These are phyloP conservation scores for Ceratoteleas bidentatus DNA, from an alignment of 1,140 invertebrate genomes.

Conservation along the genomic window DNA sequence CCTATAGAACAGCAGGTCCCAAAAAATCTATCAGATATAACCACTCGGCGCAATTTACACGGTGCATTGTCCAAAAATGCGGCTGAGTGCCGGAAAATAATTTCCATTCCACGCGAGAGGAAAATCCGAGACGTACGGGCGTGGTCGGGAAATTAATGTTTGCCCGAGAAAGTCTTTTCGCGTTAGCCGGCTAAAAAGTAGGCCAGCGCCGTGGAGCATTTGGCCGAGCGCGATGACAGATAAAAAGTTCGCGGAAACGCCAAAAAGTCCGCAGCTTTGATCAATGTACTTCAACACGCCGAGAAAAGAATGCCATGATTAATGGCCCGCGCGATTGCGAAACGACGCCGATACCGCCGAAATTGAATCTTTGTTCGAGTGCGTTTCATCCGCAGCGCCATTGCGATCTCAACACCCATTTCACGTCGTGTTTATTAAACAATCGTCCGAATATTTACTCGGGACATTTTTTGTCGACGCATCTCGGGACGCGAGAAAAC, in stretches of 20 bases:
- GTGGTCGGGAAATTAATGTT: slow-evolving; percentile 63
- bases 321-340: slow-evolving; percentile 39
- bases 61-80: slow-evolving; percentile 37
- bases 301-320: slow-evolving; percentile 59
- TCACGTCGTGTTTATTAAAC: neutral
- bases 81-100: slow-evolving; percentile 51
- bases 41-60: slow-evolving; percentile 28
- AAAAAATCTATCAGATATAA: slow-evolving; percentile 41
- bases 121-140: slow-evolving; percentile 56
- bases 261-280: slow-evolving; percentile 61
- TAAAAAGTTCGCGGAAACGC: slow-evolving; percentile 64
- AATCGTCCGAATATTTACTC: too few relatives aligned
- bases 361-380: slow-evolving; percentile 43
- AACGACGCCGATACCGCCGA: slow-evolving; percentile 38
- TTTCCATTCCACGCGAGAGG: slow-evolving; percentile 40
- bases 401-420: too few relatives aligned
- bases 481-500: too few relatives aligned
- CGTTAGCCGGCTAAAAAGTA: slow-evolving; percentile 60
- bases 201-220: slow-evolving; percentile 55
- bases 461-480: too few relatives aligned
- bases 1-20: neutral
- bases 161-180: slow-evolving; percentile 62
- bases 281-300: slow-evolving; percentile 57
- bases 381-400: neutral
- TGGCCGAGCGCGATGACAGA: slow-evolving; percentile 56